These are phyloP conservation scores for Silurus meridionalis DNA, from an alignment of 2,113 vertebrate species.

Conservation along the genomic window DNA sequence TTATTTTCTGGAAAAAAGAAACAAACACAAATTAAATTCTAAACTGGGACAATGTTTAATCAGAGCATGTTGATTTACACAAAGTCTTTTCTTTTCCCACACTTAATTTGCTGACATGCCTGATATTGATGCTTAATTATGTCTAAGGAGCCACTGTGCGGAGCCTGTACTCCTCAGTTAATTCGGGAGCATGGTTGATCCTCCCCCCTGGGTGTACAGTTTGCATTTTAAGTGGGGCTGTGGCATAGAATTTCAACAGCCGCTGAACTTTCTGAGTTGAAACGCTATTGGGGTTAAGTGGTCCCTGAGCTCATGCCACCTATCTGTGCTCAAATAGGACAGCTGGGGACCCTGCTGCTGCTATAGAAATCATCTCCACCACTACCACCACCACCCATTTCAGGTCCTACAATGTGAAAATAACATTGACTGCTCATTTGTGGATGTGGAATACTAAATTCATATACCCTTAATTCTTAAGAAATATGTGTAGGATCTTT, in stretches of 20 bases:
- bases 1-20: neutral
- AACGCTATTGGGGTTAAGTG: conserved; percentile 78
- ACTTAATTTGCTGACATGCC: conserved; percentile 63
- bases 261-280: conserved; percentile 78
- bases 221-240: conserved; percentile 78
- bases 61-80: conserved; percentile 43
- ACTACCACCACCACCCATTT: conserved; percentile 10
- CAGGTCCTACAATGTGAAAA: conserved; percentile 59
- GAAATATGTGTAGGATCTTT: conserved; percentile 15
- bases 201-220: conserved; percentile 67
- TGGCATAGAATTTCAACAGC: conserved; percentile 72
- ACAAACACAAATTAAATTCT: conserved; percentile 1
- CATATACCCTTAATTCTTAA: conserved; percentile 58
- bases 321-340: conserved; percentile 76
- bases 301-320: conserved; percentile 77
- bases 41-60: conserved; percentile 12
- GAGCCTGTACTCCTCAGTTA: conserved; percentile 65
- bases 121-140: conserved; percentile 76
- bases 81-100: conserved; percentile 44
- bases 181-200: conserved; percentile 66
- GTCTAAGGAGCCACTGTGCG: conserved; percentile 63
- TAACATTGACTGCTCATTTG: conserved; percentile 72
- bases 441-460: conserved; percentile 66
- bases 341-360: conserved; percentile 79
- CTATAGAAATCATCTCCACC: conserved; percentile 70